phyloP scores from a whole-genome alignment of 2,888 invertebrate species.

The Zhuqinia jingwanae region DNA sequence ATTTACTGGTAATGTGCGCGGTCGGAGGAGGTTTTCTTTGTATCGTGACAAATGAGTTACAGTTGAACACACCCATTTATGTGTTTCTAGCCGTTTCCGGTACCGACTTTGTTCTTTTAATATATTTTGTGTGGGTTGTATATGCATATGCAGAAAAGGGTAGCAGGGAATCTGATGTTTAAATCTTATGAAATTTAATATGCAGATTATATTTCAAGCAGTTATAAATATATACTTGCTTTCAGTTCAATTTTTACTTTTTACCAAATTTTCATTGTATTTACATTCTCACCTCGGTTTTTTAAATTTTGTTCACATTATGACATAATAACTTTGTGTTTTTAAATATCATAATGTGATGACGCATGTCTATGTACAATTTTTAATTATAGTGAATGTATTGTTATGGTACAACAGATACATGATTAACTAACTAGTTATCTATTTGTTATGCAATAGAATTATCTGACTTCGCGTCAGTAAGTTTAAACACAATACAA shows the following conservation, averaged over 20 bases:
- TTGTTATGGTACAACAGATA: no score
- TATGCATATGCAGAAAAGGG: slow-evolving; percentile 70
- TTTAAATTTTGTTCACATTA: background rate
- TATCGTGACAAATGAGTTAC: slow-evolving; percentile 79
- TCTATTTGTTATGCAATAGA: no score
- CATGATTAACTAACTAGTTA: no score
- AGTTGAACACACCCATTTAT: slow-evolving; percentile 75
- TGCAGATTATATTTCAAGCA: background rate
- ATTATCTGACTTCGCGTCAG: no score
- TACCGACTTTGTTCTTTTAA: slow-evolving; percentile 77
- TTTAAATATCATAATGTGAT: no score
- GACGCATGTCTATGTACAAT: background rate
- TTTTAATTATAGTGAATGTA: background rate
- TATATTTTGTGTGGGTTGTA: slow-evolving; percentile 79
- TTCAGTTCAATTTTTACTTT: slow-evolving; percentile 23
- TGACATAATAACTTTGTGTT: no score
- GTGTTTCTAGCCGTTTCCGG: slow-evolving; percentile 77
- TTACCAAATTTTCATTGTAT: background rate
- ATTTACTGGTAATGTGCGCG: slow-evolving; percentile 77
- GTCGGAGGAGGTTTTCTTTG: slow-evolving; percentile 78
- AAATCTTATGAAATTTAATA: slow-evolving; percentile 4
- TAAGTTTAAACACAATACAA: no score
- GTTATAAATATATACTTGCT: slow-evolving; percentile 2
- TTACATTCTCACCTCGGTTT: background rate
- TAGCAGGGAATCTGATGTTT: slow-evolving; percentile 63